Conservation (phyloP, 2,888 invertebrate genomes). For the Patella pellucida region DNA sequence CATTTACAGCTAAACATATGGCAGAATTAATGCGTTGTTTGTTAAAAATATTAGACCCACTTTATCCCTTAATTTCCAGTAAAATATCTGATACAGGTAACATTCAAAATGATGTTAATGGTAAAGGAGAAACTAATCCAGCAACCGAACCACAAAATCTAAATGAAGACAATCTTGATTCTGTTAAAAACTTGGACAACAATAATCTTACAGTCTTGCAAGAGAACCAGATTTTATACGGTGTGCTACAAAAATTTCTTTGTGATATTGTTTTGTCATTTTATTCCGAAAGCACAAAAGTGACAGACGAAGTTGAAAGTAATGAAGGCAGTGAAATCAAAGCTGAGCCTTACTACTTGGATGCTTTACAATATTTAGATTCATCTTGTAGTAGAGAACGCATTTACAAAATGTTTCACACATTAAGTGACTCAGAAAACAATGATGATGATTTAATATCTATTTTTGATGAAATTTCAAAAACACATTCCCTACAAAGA, state of each 20-base stretch:
- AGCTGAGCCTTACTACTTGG: slow-evolving; percentile 23
- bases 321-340: slow-evolving; percentile 2
- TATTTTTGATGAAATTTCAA: slow-evolving; percentile 33
- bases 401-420: slow-evolving; percentile 40
- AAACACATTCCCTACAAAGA: slow-evolving; percentile 37
- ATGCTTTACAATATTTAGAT: slow-evolving; percentile 43
- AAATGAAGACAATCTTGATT: too few relatives aligned
- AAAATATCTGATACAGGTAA: slow-evolving; percentile 4
- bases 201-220: slow-evolving; percentile 20
- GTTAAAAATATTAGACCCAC: slow-evolving; percentile 59
- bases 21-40: slow-evolving; percentile 54
- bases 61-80: slow-evolving; percentile 45
- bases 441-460: slow-evolving; percentile 30
- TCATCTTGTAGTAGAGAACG: slow-evolving; percentile 42
- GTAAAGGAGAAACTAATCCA: slow-evolving; percentile 17
- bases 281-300: slow-evolving; percentile 7
- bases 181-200: background rate
- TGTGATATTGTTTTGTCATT: slow-evolving; percentile 32
- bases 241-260: slow-evolving; percentile 37
- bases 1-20: slow-evolving; percentile 30
- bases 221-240: slow-evolving; percentile 34
- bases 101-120: slow-evolving; percentile 15
- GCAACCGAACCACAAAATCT: background rate
- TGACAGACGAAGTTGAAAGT: background rate
- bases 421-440: slow-evolving; percentile 33